Base-by-base conservation (phyloP, 1,140 invertebrate species). In the Choristoneura fumiferana region DNA sequence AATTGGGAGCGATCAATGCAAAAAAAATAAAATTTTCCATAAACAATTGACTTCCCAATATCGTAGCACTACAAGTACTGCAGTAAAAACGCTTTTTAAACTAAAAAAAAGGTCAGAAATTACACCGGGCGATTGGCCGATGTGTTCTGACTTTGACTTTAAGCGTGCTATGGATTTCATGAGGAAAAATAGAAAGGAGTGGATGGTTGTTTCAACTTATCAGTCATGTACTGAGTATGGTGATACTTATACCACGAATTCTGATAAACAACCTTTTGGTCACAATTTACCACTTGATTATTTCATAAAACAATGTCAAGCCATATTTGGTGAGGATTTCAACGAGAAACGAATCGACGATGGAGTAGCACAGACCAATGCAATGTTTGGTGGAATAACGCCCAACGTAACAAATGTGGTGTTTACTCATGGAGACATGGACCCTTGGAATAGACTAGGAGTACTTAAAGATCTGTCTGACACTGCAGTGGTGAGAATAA, bases 171-270 rank as follows among this genome's bases (percentile, higher is more conserved):
- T 49, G 12, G n/a, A 49, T 5, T 5, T 22, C n/a, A 12, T 5
- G 12, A 29, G 18, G 22, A 22, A 12, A 22, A 12, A 49, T 18
- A n/a, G 70, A 63, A 54, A 52, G 73, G 17, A 61, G 72, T 34
- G 62, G 71, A 29, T 75, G 69, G 67, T 55, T 43, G 22, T 73
- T 3, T 97, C 95, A 95, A 90, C 87, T 3, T 96, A 95, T 75
- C 95, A 97, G 84, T 96, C 94, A 0, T 97, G 96, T 85, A 94
- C 93, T 9, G 95, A 96, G 84, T 97, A 94, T 73, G 95, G 95
- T 40, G 97, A 94, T 84, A 96, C 92, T 80, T 94, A 95, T 81
- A 94, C 93, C 0, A 92, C 94, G 0, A 90, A 90, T 57, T 92
- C 92, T 0, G 57, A 75, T 0, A 77, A 69, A 83, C 94, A 95